Evolutionary conservation across 2,113 vertebrate genomes (phyloP), one percentile per base, ranked within the genome.

Genomic region (Litocranius walleri): DNA sequence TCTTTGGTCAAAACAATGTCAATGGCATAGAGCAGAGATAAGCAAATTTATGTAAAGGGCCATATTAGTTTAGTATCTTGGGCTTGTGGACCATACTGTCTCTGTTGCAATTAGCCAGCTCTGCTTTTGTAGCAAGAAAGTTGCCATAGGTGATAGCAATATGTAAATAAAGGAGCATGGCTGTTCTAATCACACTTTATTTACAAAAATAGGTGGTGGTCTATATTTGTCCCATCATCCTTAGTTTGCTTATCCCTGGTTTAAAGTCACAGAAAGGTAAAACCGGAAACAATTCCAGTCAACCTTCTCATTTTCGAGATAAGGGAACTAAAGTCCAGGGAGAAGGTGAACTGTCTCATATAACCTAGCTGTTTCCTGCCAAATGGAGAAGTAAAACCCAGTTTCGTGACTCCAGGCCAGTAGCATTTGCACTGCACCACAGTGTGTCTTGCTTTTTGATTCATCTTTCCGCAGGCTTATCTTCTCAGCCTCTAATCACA

Each of bases 151-250:
- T 2, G 43, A 33, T 48, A 81, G 56, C 4, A 54, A 33, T 48
- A 84, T 33, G 52, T 50, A 92, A 88, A 77, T 94, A 85, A 96
- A 23, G 30, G 6, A 78, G 30, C 48, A 6, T 82, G 64, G 40
- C 77, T 86, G 17, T 95, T 94, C 94, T 54, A 48, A 52, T 90
- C 57, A 90, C 77, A 71, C 40, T 88, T 93, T n/a, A 86, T 94
- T 95, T 96, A 54, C 21, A 74, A 56, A 86, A 94, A 59, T 30
- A 87, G 19, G 29, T 84, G 29, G 57, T 85, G 4, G 29, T 88
- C 48, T 94, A 4, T 62, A 78, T 95, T 91, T 95, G 64, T 52
- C 21, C 56, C 15, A 30, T 43, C 21, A 59, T 61, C 52, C 4
- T 88, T 78, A 30, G 4, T 50, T 95, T 95, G 21, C 64, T 90